phyloP scores from a whole-genome alignment of 2,113 vertebrate species.

The Silurus glanis region DNA sequence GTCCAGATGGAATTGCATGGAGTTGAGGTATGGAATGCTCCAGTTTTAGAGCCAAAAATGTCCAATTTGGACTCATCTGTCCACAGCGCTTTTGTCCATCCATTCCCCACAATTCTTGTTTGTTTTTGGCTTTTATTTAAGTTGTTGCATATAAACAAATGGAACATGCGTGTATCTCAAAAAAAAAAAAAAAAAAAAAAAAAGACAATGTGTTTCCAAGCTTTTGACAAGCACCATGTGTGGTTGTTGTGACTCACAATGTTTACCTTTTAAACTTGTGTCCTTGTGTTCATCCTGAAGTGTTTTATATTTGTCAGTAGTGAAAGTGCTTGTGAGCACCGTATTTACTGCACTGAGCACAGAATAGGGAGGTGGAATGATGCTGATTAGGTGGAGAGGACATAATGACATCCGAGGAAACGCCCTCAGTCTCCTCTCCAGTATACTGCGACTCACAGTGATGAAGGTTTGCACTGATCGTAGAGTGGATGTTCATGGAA shows the following conservation, averaged over 20 bases:
- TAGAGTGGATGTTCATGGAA: neutral
- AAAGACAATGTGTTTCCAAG: neutral
- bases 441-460: neutral
- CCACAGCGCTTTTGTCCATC: too few species aligned
- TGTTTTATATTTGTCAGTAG: neutral
- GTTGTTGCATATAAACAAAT: too few species aligned
- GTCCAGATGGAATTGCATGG: too few species aligned
- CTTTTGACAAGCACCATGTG: too few species aligned
- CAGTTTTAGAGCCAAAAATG: too few species aligned
- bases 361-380: neutral
- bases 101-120: too few species aligned
- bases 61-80: too few species aligned
- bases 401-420: neutral
- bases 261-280: neutral
- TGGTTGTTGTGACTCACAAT: neutral
- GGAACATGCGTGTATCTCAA: too few species aligned
- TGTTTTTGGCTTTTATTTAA: too few species aligned
- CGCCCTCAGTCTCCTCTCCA: neutral
- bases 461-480: neutral
- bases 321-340: neutral
- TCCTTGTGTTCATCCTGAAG: neutral
- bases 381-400: neutral
- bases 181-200: neutral
- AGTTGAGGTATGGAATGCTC: too few species aligned
- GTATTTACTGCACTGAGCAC: neutral